Evolutionary conservation across 2,113 vertebrate genomes (phyloP).

Genomic region (Ctenomys sociabilis): DNA sequence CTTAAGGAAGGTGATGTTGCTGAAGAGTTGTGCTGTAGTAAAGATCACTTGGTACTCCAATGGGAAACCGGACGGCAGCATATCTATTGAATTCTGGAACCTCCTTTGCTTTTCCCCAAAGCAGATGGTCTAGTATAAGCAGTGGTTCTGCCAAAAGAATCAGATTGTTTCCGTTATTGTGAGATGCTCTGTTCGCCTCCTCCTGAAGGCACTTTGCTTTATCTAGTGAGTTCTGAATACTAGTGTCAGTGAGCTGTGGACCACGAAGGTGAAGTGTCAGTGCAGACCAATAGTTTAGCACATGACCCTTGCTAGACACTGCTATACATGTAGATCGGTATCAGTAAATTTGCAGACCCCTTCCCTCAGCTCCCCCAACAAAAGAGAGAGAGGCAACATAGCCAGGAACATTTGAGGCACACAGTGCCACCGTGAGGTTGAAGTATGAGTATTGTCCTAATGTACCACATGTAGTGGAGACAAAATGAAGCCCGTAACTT

Average conservation of each 20-base stretch:
- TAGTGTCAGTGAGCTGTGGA: too few species aligned
- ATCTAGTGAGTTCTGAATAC: not conserved
- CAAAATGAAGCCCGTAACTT: conserved; percentile 23
- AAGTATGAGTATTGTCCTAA: not conserved
- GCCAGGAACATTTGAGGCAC: not conserved
- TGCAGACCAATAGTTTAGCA: not conserved
- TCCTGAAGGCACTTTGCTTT: not conserved
- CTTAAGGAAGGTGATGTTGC: not conserved
- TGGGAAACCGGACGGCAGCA: not conserved
- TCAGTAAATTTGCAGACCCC: not conserved
- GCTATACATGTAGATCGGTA: not conserved
- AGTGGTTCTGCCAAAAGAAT: not conserved
- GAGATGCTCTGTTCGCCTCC: not conserved
- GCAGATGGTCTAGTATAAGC: not conserved
- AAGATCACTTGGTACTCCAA: not conserved
- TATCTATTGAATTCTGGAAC: not conserved
- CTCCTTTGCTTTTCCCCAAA: not conserved
- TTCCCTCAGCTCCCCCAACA: not conserved
- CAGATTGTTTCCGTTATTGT: not conserved
- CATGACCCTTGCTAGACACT: not conserved
- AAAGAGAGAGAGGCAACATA: not conserved
- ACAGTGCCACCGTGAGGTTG: not conserved
- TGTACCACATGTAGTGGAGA: not conserved
- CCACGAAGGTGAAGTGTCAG: fast-evolving
- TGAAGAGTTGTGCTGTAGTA: fast-evolving